phyloP scores from a whole-genome alignment of 2,888 invertebrate genomes.

The Napeogenes inachia region DNA sequence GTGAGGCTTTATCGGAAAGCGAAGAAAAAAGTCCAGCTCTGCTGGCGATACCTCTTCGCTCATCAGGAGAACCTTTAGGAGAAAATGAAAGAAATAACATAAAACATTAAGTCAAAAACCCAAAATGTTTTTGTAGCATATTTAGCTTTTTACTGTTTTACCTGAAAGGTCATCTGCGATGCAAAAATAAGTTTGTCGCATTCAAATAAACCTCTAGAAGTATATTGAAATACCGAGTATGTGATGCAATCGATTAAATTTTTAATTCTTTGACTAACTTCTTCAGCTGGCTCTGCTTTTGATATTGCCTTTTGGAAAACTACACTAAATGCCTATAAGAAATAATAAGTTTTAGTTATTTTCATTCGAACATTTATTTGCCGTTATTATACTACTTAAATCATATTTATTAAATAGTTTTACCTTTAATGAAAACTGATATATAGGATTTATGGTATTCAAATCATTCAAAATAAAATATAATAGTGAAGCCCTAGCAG shows the following conservation, averaged over 20 bases:
- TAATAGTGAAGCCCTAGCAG: constrained; percentile 93
- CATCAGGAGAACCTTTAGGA: constrained; percentile 85
- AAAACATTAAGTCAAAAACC: neutral
- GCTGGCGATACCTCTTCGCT: constrained; percentile 89
- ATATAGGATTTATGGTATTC: constrained; percentile 97
- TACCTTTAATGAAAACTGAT: constrained; percentile 97
- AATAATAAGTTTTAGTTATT: constrained; percentile 1
- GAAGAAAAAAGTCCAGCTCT: constrained; percentile 93
- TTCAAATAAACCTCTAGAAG: constrained; percentile 95
- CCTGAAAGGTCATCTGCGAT: constrained; percentile 97
- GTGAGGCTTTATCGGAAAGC: constrained; percentile 95
- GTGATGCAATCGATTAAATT: constrained; percentile 97
- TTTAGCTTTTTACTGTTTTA: constrained; percentile 42
- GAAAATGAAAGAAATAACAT: neutral
- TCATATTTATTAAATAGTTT: neutral
- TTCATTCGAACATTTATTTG: neutral
- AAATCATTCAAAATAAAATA: constrained; percentile 97
- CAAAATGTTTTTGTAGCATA: neutral
- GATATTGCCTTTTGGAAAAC: constrained; percentile 98
- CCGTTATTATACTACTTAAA: neutral
- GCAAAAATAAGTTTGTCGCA: constrained; percentile 97
- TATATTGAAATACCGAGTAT: constrained; percentile 96
- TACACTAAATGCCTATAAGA: constrained; percentile 93
- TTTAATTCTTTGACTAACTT: constrained; percentile 86
- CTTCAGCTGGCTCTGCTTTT: constrained; percentile 88